These are phyloP conservation scores for Eulimnadia texana DNA, from an alignment of 1,140 invertebrate genomes.

Conservation along the genomic window DNA sequence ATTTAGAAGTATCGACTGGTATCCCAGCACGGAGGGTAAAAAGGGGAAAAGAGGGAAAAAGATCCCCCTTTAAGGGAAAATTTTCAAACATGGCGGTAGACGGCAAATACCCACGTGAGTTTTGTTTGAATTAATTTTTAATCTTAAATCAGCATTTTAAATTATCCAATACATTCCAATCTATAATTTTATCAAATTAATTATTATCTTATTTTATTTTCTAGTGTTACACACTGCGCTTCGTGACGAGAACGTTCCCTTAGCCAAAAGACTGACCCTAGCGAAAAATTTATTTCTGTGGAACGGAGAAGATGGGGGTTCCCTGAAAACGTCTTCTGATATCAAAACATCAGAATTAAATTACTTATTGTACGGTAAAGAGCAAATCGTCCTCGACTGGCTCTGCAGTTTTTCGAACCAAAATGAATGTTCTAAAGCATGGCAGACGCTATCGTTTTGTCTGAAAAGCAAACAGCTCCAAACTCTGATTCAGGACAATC, in stretches of 20 bases:
- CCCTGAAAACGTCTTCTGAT: not conserved
- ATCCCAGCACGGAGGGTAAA: too few relatives aligned
- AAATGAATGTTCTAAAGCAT: not conserved
- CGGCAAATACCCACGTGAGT: not conserved
- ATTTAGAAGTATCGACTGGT: too few relatives aligned
- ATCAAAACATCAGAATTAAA: not conserved
- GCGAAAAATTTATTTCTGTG: not conserved
- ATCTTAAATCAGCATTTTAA: not conserved
- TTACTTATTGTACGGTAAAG: not conserved
- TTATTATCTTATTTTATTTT: not conserved
- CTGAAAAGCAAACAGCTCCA: not conserved
- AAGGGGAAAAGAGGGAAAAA: too few relatives aligned
- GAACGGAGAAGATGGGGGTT: not conserved
- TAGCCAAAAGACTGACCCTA: not conserved
- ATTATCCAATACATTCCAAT: too few relatives aligned
- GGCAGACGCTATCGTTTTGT: not conserved
- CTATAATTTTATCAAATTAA: too few relatives aligned
- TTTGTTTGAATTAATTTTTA: not conserved
- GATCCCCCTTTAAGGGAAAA: too few relatives aligned
- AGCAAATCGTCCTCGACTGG: not conserved
- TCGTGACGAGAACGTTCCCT: not conserved
- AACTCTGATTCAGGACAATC: not conserved
- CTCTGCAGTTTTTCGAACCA: not conserved
- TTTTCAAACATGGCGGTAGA: not conserved
- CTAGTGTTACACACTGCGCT: not conserved